A percentile compares a stretch with the other conserved stretches of the same genome.
Conservation (phyloP, 2,113 vertebrate genomes). For the Atractosteus spatula region DNA sequence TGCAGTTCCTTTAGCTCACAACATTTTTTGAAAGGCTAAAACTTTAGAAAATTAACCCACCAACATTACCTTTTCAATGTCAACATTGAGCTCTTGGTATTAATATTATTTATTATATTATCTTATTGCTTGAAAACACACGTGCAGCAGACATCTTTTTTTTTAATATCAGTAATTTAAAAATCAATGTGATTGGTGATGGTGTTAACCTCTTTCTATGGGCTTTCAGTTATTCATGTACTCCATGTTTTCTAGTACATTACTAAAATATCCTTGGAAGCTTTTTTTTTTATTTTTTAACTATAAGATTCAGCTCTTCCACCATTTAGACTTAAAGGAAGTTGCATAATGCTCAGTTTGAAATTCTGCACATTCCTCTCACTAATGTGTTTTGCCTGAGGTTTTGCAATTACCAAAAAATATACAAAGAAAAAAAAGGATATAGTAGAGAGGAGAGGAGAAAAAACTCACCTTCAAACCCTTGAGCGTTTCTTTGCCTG, state of each 20-base stretch:
- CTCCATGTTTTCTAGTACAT: not conserved
- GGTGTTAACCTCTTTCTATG: no score
- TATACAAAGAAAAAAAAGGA: conserved; percentile 53
- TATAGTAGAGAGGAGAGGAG: conserved; percentile 21
- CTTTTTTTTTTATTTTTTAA: not conserved
- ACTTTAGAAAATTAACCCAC: no score
- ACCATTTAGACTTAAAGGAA: not conserved
- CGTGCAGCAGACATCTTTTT: no score
- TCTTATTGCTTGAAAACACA: no score
- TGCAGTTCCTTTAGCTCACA: no score
- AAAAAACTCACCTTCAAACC: conserved; percentile 62
- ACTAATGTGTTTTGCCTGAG: conserved; percentile 25
- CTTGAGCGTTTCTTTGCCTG: conserved; percentile 52
- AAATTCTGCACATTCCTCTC: not conserved
- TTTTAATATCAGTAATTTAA: no score
- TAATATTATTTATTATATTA: no score
- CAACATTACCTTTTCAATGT: no score
- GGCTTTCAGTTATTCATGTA: no score
- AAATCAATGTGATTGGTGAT: no score
- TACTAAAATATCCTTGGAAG: not conserved
- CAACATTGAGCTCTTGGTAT: no score
- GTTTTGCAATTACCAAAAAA: conserved; percentile 40
- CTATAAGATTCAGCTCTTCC: conserved; percentile 8
- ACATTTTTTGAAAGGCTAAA: no score
- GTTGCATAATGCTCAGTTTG: conserved; percentile 17